Evolutionary conservation across 2,797 vertebrate genomes (phyloP).

Genomic region (Bovichtus diacanthus): DNA sequence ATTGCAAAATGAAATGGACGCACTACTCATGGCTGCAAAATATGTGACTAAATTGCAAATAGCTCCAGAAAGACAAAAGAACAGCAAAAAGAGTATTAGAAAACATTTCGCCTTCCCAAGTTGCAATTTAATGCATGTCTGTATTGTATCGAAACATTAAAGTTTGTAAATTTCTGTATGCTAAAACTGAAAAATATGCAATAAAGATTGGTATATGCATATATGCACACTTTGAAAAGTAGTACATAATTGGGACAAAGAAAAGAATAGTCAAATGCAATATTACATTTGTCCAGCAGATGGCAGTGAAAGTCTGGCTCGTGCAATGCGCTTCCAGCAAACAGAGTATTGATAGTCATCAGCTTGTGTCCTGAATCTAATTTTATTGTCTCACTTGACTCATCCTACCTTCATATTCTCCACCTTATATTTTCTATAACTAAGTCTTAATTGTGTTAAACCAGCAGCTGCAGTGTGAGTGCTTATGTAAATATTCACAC

Average conservation of each 20-base stretch:
- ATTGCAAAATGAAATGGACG: not conserved
- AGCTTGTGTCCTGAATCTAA: constrained; percentile 9
- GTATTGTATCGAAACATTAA: not conserved
- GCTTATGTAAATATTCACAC: constrained; percentile 3
- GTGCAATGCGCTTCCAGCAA: not conserved
- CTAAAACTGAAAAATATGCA: not conserved
- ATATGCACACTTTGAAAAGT: not conserved
- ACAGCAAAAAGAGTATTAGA: not conserved
- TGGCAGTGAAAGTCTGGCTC: constrained; percentile 64
- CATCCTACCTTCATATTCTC: constrained; percentile 4
- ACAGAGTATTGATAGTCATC: not conserved
- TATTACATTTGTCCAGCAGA: constrained; percentile 66
- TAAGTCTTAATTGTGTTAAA: not conserved
- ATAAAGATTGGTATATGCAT: not conserved
- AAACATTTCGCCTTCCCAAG: not conserved
- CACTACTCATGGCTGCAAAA: not conserved
- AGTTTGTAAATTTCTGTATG: not conserved
- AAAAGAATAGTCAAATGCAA: not conserved
- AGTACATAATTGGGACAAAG: not conserved
- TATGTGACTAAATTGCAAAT: not conserved
- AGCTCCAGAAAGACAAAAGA: not conserved
- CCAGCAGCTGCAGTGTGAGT: not conserved
- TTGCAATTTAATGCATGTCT: not conserved
- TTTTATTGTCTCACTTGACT: constrained; percentile 4
- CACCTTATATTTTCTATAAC: constrained; percentile 2